Conservation (phyloP, 2,113 vertebrate genomes). For the Zosterops pallidus region DNA sequence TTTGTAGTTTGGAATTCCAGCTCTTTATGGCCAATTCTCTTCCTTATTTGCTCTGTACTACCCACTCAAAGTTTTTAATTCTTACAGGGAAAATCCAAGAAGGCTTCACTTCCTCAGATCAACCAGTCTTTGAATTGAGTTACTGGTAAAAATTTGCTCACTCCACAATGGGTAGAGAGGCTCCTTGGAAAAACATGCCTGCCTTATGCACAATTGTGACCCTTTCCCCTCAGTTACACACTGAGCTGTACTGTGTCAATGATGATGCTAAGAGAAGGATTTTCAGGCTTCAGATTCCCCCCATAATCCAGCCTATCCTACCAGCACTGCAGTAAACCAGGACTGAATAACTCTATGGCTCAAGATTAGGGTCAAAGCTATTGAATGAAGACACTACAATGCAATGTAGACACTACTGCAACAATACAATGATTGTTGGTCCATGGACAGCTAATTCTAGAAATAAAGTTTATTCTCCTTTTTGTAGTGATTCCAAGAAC, state of each 20-base stretch:
- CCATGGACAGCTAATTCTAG: not conserved
- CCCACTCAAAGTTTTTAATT: not conserved
- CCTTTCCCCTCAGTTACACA: not conserved
- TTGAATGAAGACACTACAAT: not conserved
- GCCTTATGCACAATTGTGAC: not conserved
- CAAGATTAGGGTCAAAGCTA: not conserved
- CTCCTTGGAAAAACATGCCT: not conserved
- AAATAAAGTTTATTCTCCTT: not conserved
- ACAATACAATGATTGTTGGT: not conserved
- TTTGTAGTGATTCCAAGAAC: not conserved
- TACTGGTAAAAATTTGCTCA: not conserved
- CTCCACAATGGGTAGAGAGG: not conserved
- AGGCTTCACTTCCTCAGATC: not conserved
- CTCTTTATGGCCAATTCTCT: not conserved
- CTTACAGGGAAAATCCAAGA: not conserved
- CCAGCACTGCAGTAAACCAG: not conserved
- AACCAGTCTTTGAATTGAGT: not conserved
- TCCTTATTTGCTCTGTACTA: not conserved
- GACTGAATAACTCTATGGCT: not conserved
- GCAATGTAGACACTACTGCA: not conserved
- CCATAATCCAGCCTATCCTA: not conserved
- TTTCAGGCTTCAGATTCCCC: not conserved
- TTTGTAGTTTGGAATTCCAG: not conserved
- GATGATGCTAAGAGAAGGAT: not conserved
- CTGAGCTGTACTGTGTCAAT: rapidly evolving